Conservation (phyloP, 1,140 invertebrate genomes). For the Caenorhabditis remanei region DNA sequence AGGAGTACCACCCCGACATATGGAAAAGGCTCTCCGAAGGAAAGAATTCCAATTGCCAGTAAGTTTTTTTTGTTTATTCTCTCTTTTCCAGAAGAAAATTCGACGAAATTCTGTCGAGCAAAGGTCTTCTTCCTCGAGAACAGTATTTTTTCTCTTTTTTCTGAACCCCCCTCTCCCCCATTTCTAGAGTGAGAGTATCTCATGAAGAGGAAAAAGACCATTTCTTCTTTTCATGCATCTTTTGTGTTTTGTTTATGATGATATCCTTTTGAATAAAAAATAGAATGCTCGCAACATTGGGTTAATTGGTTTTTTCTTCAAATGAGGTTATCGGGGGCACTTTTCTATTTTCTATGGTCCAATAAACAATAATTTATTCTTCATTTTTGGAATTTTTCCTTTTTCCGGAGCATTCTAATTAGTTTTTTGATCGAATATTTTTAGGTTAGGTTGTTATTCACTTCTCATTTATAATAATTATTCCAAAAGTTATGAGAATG, state of each 20-base stretch:
- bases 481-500: too few relatives aligned
- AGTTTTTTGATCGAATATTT: too few relatives aligned
- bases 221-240: slow-evolving; percentile 16
- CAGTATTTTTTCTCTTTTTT: slow-evolving; percentile 27
- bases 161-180: background rate
- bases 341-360: background rate
- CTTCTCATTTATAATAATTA: too few relatives aligned
- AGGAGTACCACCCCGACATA: slow-evolving; percentile 58
- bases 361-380: background rate
- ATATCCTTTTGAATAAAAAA: slow-evolving; percentile 11
- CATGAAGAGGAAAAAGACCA: background rate
- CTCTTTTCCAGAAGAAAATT: background rate
- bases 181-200: background rate
- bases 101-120: background rate
- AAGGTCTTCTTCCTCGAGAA: background rate
- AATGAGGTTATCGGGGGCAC: too few relatives aligned
- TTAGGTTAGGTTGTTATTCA: too few relatives aligned
- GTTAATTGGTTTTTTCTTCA: background rate
- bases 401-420: background rate
- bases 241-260: slow-evolving; percentile 28
- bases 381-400: background rate
- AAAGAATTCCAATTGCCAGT: slow-evolving; percentile 58
- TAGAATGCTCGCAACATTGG: background rate
- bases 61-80: slow-evolving; percentile 48
- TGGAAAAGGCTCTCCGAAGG: slow-evolving; percentile 56